These are phyloP conservation scores for Orchestia grillus DNA, from an alignment of 1,140 invertebrate species.

Conservation along the genomic window DNA sequence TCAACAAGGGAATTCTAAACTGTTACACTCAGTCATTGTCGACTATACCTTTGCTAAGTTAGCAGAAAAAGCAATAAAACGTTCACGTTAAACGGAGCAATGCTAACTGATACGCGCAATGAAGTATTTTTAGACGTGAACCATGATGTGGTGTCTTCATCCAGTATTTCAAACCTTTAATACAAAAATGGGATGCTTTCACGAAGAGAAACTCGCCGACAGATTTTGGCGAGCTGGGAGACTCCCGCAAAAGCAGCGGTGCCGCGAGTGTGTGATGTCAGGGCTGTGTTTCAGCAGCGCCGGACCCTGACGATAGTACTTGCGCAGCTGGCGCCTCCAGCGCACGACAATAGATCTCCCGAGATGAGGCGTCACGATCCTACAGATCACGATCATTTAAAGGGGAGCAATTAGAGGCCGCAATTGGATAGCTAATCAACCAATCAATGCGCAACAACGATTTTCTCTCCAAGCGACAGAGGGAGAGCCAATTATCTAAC, in stretches of 20 bases:
- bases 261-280: not conserved
- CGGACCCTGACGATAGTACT: not conserved
- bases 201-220: not conserved
- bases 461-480: not conserved
- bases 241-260: not conserved
- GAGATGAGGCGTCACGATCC: not conserved
- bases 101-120: not conserved
- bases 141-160: not conserved
- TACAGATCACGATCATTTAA: not conserved
- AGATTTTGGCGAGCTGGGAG: not conserved
- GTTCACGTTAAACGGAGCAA: not conserved
- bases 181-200: not conserved
- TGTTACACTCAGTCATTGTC: too few relatives aligned
- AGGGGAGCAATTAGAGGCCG: not conserved
- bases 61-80: not conserved
- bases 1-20: too few relatives aligned
- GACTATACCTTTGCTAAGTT: too few relatives aligned
- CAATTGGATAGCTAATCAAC: not conserved
- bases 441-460: constrained; percentile 7
- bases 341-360: not conserved
- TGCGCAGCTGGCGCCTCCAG: not conserved
- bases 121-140: not conserved
- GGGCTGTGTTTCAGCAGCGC: not conserved
- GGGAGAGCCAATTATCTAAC: not conserved
- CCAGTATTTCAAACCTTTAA: not conserved